These are phyloP conservation scores for Spisula subtruncata DNA, from an alignment of 2,888 invertebrate genomes.

Conservation along the genomic window DNA sequence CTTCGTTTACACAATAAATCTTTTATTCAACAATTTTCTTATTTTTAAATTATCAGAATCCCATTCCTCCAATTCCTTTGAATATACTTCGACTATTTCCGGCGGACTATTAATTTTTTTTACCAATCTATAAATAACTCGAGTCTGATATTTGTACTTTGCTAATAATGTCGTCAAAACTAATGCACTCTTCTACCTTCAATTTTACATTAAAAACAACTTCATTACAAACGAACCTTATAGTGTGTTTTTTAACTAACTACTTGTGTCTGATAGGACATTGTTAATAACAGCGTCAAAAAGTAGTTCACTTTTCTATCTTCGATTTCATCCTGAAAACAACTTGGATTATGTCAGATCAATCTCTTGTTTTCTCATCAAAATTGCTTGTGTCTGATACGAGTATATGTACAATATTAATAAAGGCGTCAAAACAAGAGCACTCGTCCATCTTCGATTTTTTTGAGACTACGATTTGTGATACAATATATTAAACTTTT, in stretches of 20 bases:
- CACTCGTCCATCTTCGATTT: not conserved
- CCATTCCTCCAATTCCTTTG: not conserved
- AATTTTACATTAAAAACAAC: too few relatives aligned
- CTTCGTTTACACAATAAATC: not conserved
- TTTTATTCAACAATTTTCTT: not conserved
- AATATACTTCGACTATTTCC: not conserved
- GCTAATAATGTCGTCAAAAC: too few relatives aligned
- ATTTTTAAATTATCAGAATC: not conserved
- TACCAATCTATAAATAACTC: not conserved
- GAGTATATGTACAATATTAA: not conserved
- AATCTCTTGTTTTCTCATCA: too few relatives aligned
- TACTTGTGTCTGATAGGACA: too few relatives aligned
- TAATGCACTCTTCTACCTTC: too few relatives aligned
- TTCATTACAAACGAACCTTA: too few relatives aligned
- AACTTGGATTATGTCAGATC: too few relatives aligned
- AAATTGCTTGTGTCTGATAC: conserved; percentile 9
- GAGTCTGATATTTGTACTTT: too few relatives aligned
- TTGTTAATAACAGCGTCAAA: too few relatives aligned
- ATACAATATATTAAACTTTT: not conserved
- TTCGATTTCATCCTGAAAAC: too few relatives aligned
- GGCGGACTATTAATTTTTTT: not conserved
- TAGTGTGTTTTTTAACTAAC: too few relatives aligned
- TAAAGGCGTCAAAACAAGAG: not conserved
- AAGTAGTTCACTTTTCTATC: too few relatives aligned
- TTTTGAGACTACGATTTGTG: not conserved